These are phyloP conservation scores for Potamarius usumacintae DNA, from an alignment of 2,113 vertebrate genomes.

Conservation along the genomic window DNA sequence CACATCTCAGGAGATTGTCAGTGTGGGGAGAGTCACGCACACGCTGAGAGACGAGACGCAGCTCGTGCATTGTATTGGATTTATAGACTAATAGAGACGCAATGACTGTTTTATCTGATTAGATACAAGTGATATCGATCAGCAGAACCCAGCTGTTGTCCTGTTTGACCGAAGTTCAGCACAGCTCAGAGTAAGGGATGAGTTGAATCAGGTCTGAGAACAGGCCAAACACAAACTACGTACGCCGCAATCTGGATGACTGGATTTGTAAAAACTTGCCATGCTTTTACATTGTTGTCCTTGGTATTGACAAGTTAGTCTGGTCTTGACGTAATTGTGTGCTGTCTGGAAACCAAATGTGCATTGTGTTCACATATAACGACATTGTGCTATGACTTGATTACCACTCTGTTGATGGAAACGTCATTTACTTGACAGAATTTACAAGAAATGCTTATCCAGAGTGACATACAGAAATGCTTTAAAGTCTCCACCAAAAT, in stretches of 20 bases:
- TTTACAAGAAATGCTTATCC: not conserved
- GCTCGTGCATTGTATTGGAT: not conserved
- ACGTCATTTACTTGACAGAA: not conserved
- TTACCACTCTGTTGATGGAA: not conserved
- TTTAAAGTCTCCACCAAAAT: not conserved
- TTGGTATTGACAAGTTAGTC: too few relatives aligned
- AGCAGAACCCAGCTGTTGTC: conserved; percentile 10
- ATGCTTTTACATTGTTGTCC: not conserved
- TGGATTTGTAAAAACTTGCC: not conserved
- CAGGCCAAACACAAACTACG: not conserved
- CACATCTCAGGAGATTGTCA: conserved; percentile 25
- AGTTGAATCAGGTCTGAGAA: not conserved
- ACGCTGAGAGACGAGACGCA: not conserved
- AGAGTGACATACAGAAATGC: not conserved
- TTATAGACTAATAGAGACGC: conserved; percentile 6
- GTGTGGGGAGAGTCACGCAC: not conserved
- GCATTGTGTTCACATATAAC: not conserved
- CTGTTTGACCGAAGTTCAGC: not conserved
- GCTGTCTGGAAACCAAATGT: not conserved
- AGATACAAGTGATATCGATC: conserved; percentile 2
- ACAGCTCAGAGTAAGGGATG: not conserved
- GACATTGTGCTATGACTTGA: not conserved
- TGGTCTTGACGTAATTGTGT: not conserved
- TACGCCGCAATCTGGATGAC: too few relatives aligned
- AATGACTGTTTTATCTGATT: not conserved